phyloP scores from a whole-genome alignment of 1,140 invertebrate genomes.

The Alviniconcha marisindica region DNA sequence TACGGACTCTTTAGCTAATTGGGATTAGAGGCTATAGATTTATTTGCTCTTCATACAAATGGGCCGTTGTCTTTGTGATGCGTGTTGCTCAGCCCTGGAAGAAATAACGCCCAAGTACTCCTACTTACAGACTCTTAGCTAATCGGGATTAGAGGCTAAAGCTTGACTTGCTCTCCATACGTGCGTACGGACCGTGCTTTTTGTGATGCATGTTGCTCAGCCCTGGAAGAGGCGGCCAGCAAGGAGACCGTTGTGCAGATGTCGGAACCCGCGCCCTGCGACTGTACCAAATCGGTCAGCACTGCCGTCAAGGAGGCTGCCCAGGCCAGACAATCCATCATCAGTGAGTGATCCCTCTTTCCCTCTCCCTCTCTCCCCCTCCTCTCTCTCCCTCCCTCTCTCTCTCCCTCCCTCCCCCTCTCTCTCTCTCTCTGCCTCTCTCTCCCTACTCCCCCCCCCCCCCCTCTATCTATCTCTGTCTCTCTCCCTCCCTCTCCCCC shows the following conservation, averaged over 20 bases:
- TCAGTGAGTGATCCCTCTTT: constrained; percentile 1
- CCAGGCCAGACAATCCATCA: not conserved
- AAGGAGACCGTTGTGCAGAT: not conserved
- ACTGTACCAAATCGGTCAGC: constrained; percentile 14
- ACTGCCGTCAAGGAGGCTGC: constrained; percentile 13
- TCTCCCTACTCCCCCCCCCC: not conserved
- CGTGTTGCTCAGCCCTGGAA: too few species aligned
- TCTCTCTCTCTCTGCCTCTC: not conserved
- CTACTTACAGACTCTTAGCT: too few species aligned
- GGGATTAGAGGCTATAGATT: too few species aligned
- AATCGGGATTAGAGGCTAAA: too few species aligned
- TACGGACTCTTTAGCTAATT: too few species aligned
- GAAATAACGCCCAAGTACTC: too few species aligned
- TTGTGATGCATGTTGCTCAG: not conserved
- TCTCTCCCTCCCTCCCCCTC: too few species aligned
- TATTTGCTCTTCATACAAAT: too few species aligned
- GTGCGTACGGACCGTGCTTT: not conserved
- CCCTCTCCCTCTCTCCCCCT: too few species aligned
- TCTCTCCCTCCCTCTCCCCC: not conserved
- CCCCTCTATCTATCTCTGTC: not conserved
- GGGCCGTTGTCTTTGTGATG: not conserved
- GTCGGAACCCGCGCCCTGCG: not conserved
- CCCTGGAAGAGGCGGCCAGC: not conserved
- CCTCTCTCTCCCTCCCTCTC: not conserved
- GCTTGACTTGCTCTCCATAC: too few species aligned